Base-by-base conservation (phyloP, 2,797 vertebrate genomes). In the Graptemys geographica region DNA sequence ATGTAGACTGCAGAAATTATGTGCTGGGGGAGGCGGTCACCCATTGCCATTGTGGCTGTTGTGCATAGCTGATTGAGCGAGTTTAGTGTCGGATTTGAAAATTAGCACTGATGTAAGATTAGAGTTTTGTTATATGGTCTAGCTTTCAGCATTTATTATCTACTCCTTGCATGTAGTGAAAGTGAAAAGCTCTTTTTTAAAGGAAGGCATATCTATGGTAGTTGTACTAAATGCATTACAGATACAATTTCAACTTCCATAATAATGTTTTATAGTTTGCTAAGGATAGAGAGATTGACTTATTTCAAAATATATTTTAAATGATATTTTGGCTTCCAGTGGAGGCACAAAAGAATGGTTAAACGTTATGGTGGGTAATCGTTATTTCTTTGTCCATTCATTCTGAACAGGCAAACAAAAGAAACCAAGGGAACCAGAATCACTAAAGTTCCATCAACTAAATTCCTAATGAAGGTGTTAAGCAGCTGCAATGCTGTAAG, bases 401-500 rank as follows among this genome's bases (percentile, higher is more conserved):
- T 69, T 47, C 21, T 10, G 91, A 79, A 33, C 89, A 99, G 99
- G 91, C 98, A 98, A 97, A 98, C 98, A 88, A 97, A 94, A 96
- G 98, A 98, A 93, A 56, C 6, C 33, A 55, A 84, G 6, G 97
- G 90, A 95, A 89, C 13, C 87, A 97, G 90, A 96, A 89, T 90
- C 33, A 78, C 53, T 94, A 93, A 96, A 94, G 96, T 97, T 94
- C 96, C 97, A 78, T 96, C 97, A 2, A 97, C 98, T 93, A 97
- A 95, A 94, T 98, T 98, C 96, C 99, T 98, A 65, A 99, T 99
- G 99, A 99, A 99, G 99, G 98, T 99, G 96, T 97, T 98, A 97
- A 99, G 98, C 95, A 98, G 98, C 98, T 99, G 97, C 97, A 96
- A 98, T 96, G 95, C 97, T 80, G 99, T 99, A 97, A 95, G 99